Base-by-base conservation (phyloP, 1,140 invertebrate species). In the Goniozus legneri region DNA sequence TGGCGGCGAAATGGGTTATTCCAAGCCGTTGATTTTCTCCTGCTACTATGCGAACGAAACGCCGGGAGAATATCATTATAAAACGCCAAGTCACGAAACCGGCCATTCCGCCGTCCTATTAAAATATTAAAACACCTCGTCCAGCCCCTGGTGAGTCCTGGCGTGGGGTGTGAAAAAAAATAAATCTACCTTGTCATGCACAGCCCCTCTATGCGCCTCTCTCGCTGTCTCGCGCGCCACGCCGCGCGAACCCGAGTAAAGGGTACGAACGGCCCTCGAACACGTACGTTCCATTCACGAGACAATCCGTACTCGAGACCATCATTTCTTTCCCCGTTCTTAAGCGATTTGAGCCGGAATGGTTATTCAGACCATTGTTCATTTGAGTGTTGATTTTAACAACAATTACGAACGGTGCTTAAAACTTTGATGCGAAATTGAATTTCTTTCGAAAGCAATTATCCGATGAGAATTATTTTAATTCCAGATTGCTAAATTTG, bases 81-180 rank as follows among this genome's bases (percentile, higher is more conserved):
- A 72, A 75, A 69, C 54, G 71, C 64, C 67, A 67, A 75, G 72
- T 76, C 71, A 75, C 71, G 70, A 66, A 72, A 71, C 65, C 61
- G 66, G 64, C 66, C 61, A 66, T 70, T 73, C 63, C 65, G 58
- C 61, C 64, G 65, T 67, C 65, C 71, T 71, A 71, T 74, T 75
- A 72, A 75, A 75, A 75, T 75, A 76, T 75, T 76, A 74, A 76
- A 75, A 74, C 69, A 69, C 66, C 65, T 72, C 69, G 61, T 68
- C 64, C 66, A 68, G 64, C 58, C 62, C 57, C 64, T 52, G 57
- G 57, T 52, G 57, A 60, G 57, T 58, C 56, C 56, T 58, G 60
- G 56, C 64, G 52, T 65, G 62, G 66, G 66, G 72, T 67, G 71
- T 67, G 67, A 72, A 74, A 72, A n/a, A 69, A 72, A 69, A 71